Conservation (phyloP, 2,113 vertebrate species). For the Corythaeola cristata region DNA sequence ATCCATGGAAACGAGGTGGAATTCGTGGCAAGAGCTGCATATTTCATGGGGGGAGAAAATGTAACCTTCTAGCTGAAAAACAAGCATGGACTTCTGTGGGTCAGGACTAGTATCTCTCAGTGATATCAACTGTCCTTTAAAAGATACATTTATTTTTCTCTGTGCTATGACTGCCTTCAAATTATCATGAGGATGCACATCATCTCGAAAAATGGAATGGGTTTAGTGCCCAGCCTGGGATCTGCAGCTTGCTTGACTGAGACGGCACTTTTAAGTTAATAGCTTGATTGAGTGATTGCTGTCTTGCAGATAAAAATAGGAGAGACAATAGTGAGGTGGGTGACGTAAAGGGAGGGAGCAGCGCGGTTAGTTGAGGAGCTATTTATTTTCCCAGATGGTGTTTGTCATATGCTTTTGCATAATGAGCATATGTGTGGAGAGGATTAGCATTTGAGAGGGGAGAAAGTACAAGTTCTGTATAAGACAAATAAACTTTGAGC, state of each 20-base stretch:
- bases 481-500: conserved; percentile 60
- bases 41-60: conserved; percentile 20
- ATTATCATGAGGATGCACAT: background rate
- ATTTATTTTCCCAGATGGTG: conserved; percentile 70
- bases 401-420: conserved; percentile 71
- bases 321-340: conserved; percentile 57
- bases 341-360: conserved; percentile 41
- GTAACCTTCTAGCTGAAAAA: background rate
- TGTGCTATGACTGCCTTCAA: background rate
- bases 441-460: conserved; percentile 59
- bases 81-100: background rate
- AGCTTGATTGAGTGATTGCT: conserved; percentile 32
- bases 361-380: conserved; percentile 37
- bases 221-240: background rate
- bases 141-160: background rate
- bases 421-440: conserved; percentile 66
- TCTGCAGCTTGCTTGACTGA: conserved; percentile 11
- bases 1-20: conserved; percentile 48
- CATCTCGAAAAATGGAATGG: background rate
- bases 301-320: conserved; percentile 58
- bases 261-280: conserved; percentile 4
- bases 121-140: background rate
- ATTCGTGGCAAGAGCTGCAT: background rate
- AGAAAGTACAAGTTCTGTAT: conserved; percentile 57
- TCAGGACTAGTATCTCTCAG: background rate